Conservation (phyloP, 2,113 vertebrate genomes). For the Mellivora capensis region DNA sequence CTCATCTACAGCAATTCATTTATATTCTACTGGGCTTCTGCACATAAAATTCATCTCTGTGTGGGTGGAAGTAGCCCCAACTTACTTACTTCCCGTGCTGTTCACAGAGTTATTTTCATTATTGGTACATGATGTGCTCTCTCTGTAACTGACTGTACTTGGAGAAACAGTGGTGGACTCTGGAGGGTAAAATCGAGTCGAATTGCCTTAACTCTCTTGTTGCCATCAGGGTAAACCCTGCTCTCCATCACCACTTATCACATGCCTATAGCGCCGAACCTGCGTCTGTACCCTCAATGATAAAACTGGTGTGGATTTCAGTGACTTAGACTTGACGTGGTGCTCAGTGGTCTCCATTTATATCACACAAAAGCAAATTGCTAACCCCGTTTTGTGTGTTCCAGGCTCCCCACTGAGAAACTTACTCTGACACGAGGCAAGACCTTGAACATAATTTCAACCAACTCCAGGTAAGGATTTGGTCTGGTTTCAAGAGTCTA, state of each 20-base stretch:
- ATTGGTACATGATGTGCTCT: conserved; percentile 71
- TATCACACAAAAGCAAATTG: background rate
- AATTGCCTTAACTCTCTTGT: conserved; percentile 7
- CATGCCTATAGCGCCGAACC: background rate
- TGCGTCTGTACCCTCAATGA: background rate
- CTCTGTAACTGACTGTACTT: conserved; percentile 68
- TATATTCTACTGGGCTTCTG: conserved; percentile 68
- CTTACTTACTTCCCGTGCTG: conserved; percentile 69
- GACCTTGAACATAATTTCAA: background rate
- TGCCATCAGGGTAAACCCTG: background rate
- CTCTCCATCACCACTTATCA: background rate
- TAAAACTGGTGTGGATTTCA: background rate
- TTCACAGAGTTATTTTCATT: conserved; percentile 78
- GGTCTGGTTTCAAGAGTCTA: background rate
- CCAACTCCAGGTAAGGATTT: background rate
- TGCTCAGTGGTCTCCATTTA: background rate
- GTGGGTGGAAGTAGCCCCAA: conserved; percentile 74
- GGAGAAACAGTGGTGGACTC: conserved; percentile 54
- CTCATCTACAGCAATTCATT: conserved; percentile 47
- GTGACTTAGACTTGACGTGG: background rate
- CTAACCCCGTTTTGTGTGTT: background rate
- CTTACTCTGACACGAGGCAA: background rate
- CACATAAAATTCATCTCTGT: conserved; percentile 60
- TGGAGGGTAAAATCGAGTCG: conserved; percentile 23
- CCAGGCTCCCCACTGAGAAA: background rate